Base-by-base conservation (phyloP, 92 coral and sea anemone species). In the Porites lobata region DNA sequence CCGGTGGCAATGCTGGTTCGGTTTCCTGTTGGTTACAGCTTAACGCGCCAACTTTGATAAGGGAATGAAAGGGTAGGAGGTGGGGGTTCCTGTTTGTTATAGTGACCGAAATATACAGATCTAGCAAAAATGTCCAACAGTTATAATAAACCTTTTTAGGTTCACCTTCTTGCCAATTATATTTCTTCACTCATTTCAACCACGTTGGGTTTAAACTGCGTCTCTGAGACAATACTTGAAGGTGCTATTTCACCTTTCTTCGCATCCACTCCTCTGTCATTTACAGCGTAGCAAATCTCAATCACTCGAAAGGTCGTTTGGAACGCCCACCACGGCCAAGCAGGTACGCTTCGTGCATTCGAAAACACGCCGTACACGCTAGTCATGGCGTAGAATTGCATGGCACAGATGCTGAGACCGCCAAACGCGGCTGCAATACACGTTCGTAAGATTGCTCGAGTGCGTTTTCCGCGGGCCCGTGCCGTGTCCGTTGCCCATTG, bases 321-420 rank as follows among this genome's bases (percentile, higher is more conserved):
- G 38, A 93, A 93, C 13, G 72, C 91, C 77, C 82, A 88, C 98
- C 98, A 95, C 10, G 98, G 98, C 98, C 98, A 90, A 19, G 98
- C 92, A 0, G 84, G 29, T 50, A 93, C 96, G 68, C 10, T 43
- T 4, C 38, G 85, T 13, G 80, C 87, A 9, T 90, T 78, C 12
- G 98, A 90, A 66, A 93, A 93, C 66, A 86, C 87, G 8, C 98
- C 96, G 22, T 93, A 93, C 10, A 95, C 92, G 10, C 93, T 93
- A 9, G 69, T 53, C 92, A 95, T 92, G 3, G 91, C 96, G 79
- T 93, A 95, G 26, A 90, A 66, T 26, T 95, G 94, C 73, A 88
- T 61, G 32, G 75, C 86, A 66, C 91, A 92, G 70, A 95, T 65
- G 1, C 87, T 24, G 22, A 84, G 52, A 13, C 96, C 98, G 7